Percentiles rank a stretch among this genome's conserved stretches.
These are phyloP conservation scores for Melanophora roralis DNA, from an alignment of 2,888 invertebrate species.

Conservation along the genomic window DNA sequence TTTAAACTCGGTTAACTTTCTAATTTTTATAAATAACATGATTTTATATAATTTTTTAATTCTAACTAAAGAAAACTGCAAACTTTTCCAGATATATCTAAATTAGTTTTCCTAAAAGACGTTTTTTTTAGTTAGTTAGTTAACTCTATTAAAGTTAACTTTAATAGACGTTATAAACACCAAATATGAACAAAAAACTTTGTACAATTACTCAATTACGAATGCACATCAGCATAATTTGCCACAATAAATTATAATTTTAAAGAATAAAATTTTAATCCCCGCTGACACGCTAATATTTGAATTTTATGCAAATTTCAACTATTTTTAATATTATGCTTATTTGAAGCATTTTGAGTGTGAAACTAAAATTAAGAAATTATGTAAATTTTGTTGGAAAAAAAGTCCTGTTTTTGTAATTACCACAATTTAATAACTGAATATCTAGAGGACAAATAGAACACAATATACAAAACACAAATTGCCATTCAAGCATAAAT, in stretches of 20 bases:
- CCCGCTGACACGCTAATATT: not conserved
- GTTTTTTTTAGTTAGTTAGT: no score
- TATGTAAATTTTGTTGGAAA: slow-evolving; percentile 25
- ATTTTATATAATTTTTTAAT: no score
- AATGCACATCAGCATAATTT: not conserved
- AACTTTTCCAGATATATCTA: no score
- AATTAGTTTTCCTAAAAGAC: no score
- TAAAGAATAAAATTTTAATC: not conserved
- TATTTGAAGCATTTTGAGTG: no score
- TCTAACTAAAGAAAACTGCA: no score
- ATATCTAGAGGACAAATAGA: not conserved
- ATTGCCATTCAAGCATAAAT: slow-evolving; percentile 4
- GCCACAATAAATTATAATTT: not conserved
- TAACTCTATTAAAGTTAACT: no score
- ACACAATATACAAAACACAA: not conserved
- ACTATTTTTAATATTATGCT: not conserved
- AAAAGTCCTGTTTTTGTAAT: not conserved
- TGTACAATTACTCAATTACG: not conserved
- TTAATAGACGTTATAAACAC: no score
- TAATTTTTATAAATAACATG: no score
- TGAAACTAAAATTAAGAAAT: not conserved
- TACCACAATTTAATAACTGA: slow-evolving; percentile 37
- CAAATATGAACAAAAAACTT: not conserved
- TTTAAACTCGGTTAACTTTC: no score
- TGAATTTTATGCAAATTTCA: not conserved